phyloP scores from a whole-genome alignment of 2,113 vertebrate species.

The Microtus richardsoni region DNA sequence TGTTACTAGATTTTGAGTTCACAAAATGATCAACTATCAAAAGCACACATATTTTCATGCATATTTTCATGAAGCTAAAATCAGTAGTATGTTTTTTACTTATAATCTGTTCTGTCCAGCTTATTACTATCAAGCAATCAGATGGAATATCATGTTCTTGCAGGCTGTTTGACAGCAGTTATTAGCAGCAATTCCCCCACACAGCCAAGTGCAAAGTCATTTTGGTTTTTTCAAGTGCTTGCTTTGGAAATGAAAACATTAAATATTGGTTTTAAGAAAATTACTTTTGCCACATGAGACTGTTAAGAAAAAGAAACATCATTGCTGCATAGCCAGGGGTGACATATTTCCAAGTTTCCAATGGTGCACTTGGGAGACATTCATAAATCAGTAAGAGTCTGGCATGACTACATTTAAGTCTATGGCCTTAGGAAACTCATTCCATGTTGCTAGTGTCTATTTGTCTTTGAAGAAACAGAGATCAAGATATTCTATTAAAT shows the following conservation, averaged over 20 bases:
- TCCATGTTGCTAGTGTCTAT: conserved; percentile 31
- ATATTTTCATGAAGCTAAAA: conserved; percentile 59
- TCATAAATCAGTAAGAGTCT: conserved; percentile 48
- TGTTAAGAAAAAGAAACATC: background rate
- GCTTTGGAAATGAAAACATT: conserved; percentile 66
- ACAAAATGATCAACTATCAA: conserved; percentile 53
- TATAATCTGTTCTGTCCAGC: conserved; percentile 27
- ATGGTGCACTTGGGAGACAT: conserved; percentile 13
- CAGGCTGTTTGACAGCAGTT: conserved; percentile 42
- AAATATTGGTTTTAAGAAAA: conserved; percentile 63
- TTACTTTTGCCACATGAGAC: conserved; percentile 53
- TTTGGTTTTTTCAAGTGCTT: conserved; percentile 55
- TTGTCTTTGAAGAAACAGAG: conserved; percentile 59
- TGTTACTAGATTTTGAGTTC: conserved; percentile 31
- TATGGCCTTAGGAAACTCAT: conserved; percentile 37
- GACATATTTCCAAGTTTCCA: conserved; percentile 54
- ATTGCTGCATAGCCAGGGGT: background rate
- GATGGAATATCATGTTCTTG: conserved; percentile 36
- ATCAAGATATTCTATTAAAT: conserved; percentile 27
- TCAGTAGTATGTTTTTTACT: conserved; percentile 27
- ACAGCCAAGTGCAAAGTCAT: conserved; percentile 27
- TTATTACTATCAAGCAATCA: conserved; percentile 44
- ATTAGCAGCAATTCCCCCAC: conserved; percentile 52
- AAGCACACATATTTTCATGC: conserved; percentile 49
- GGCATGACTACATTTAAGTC: conserved; percentile 30